These are phyloP conservation scores for Drosophila paranaensis DNA, from an alignment of 2,888 invertebrate genomes.

Conservation along the genomic window DNA sequence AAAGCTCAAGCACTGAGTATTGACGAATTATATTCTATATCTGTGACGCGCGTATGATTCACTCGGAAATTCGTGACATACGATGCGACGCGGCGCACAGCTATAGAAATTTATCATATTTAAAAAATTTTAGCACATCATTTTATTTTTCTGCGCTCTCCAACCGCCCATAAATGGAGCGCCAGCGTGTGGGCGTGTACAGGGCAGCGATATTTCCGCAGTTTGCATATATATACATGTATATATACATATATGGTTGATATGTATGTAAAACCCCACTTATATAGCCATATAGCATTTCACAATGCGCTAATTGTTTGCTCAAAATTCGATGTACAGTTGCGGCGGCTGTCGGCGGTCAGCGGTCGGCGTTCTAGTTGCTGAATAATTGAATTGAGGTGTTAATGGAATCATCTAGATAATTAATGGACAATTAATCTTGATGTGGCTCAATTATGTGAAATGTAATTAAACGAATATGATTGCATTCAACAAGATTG, in stretches of 20 bases:
- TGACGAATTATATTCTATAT: conserved; percentile 38
- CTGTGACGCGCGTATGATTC: conserved; percentile 48
- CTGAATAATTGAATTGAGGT: conserved; percentile 18
- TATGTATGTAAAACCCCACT: conserved; percentile 11
- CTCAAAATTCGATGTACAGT: conserved; percentile 20
- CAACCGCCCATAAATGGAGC: conserved; percentile 36
- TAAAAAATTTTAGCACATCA: conserved; percentile 19
- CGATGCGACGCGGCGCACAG: conserved; percentile 10
- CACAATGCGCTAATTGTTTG: conserved; percentile 28
- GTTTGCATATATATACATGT: neutral
- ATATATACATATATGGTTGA: neutral
- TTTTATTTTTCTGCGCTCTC: conserved; percentile 11
- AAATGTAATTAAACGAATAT: conserved; percentile 5
- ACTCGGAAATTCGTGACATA: conserved; percentile 42
- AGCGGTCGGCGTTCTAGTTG: conserved; percentile 8
- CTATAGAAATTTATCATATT: conserved; percentile 53
- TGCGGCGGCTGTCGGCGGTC: conserved; percentile 3
- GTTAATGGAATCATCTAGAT: conserved; percentile 36
- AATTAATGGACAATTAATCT: conserved; percentile 22
- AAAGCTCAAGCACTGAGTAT: conserved; percentile 36
- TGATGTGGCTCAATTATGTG: conserved; percentile 11
- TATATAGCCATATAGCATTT: conserved; percentile 25
- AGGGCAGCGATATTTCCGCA: conserved; percentile 28
- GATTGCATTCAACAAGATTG: conserved; percentile 1
- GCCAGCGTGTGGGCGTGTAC: conserved; percentile 33